phyloP scores from a whole-genome alignment of 2,797 vertebrate species.

The Coregonus sp. region DNA sequence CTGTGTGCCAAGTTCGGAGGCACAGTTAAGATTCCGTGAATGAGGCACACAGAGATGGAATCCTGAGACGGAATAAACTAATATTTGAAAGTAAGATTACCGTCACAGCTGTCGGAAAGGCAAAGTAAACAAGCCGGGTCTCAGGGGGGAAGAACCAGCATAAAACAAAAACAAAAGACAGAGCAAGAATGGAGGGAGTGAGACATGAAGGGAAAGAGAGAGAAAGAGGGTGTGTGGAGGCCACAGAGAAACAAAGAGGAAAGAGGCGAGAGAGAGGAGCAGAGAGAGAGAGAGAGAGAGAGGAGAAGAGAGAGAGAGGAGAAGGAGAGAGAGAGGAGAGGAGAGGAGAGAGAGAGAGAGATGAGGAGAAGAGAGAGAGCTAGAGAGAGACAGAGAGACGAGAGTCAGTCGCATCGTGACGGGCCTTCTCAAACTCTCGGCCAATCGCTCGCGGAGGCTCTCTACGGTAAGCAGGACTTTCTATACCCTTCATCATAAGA shows the following conservation, averaged over 20 bases:
- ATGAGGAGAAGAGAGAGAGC: too few species aligned
- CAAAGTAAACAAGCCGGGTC: conserved; percentile 76
- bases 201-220: conserved; percentile 18
- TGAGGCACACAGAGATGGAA: conserved; percentile 45
- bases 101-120: conserved; percentile 70
- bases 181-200: conserved; percentile 48
- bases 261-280: too few species aligned
- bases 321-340: conserved; percentile 16
- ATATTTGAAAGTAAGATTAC: conserved; percentile 81
- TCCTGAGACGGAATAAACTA: conserved; percentile 73
- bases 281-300: background rate
- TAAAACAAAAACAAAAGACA: conserved; percentile 59
- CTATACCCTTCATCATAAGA: too few species aligned
- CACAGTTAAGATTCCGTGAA: conserved; percentile 59
- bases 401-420: too few species aligned
- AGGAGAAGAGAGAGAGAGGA: too few species aligned
- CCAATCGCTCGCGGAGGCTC: too few species aligned
- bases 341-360: too few species aligned
- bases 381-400: too few species aligned
- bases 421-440: too few species aligned
- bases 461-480: too few species aligned
- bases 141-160: conserved; percentile 59
- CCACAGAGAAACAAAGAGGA: conserved; percentile 3
- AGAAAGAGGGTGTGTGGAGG: conserved; percentile 43
- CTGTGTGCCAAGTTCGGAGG: conserved; percentile 49